Percentiles rank a stretch among this genome's conserved stretches.
Evolutionary conservation across 2,888 invertebrate genomes (phyloP).

Genomic region (Diaperis boleti): DNA sequence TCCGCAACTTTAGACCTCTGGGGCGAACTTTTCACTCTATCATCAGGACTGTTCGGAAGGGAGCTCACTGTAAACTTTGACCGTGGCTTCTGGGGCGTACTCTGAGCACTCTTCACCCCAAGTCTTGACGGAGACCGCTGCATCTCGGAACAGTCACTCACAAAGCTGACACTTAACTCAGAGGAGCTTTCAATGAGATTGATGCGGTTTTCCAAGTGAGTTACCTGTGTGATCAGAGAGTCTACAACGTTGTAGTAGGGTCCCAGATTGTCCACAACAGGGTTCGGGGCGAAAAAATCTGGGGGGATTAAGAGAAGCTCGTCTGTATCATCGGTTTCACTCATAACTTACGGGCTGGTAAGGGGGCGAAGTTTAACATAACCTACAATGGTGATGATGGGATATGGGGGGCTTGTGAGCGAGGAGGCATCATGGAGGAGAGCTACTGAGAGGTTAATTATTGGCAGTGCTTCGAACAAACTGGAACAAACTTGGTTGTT

Average conservation of each 20-base stretch:
- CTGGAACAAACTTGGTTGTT: neutral
- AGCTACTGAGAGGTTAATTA: neutral
- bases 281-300: conserved; percentile 76
- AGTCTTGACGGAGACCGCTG: conserved; percentile 46
- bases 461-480: neutral
- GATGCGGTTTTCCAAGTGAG: conserved; percentile 69
- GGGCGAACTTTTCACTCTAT: neutral
- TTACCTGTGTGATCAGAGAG: conserved; percentile 74
- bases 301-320: conserved; percentile 84
- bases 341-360: conserved; percentile 66
- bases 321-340: conserved; percentile 86
- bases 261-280: conserved; percentile 64
- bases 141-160: conserved; percentile 47
- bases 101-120: conserved; percentile 57
- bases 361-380: conserved; percentile 4
- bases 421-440: neutral
- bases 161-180: conserved; percentile 54
- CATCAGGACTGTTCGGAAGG: conserved; percentile 58
- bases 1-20: conserved; percentile 18
- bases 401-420: neutral
- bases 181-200: conserved; percentile 67
- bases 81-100: conserved; percentile 63
- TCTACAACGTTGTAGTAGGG: conserved; percentile 71
- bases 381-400: conserved; percentile 9
- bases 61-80: conserved; percentile 58